Base-by-base conservation (phyloP, 1,140 invertebrate species). In the Anastatus disparis region DNA sequence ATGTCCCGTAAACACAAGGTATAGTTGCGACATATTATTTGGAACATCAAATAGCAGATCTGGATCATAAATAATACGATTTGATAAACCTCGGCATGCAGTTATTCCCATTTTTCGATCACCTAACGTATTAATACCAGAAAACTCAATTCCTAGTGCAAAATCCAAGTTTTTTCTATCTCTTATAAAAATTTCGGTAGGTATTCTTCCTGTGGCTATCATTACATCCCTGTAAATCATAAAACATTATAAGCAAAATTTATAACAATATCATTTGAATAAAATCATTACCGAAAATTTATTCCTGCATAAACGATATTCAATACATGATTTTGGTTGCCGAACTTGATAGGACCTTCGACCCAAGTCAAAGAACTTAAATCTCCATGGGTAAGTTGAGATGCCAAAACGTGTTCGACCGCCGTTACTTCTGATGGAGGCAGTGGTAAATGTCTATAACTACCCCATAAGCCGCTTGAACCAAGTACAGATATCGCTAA, bases 1-100 rank as follows among this genome's bases (percentile, higher is more conserved):
- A 94, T 0, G 95, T 97, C 50, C 89, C 88, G 78, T 97, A 97
- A 7, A 93, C 93, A 1, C 92, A 91, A 2, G 96, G 96, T 0
- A 98, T 89, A 0, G 95, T 95, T 98, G 83, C 1, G 88, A 89
- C 95, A 95, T 97, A 3, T 89, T 77, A 1, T 94, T 89, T 2
- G 96, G 96, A 29, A 98, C 87, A 2, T 89, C 78, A 94, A 94
- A 97, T 13, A 90, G 75, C 1, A 94, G 87, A 8, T 84, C 78
- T 38, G 84, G 83, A 77, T 94, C 90, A 8, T 87, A 85, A 50
- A 88, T 55, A 17, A 26, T 35, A 2, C 58, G 13, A 26, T 91
- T 92, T 0, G 90, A 79, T 59, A 93, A 79, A 2, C 88, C 56
- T 1, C 3, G 7, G 22, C 22, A 52, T 42, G 48, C n/a, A 2